Conservation (phyloP, 2,888 invertebrate species). For the Erebia aethiops region DNA sequence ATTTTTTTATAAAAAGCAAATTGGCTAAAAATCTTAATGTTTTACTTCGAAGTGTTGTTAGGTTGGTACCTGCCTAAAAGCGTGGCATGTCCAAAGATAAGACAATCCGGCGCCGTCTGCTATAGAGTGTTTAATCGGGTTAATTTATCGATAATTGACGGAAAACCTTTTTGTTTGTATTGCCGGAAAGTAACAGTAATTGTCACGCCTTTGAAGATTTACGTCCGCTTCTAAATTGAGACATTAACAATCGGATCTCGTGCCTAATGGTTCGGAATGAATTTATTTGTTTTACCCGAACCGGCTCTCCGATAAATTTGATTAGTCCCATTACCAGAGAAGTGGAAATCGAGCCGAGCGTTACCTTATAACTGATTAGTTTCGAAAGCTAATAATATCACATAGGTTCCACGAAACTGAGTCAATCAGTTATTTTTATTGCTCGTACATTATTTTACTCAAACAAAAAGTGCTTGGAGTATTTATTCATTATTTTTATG, state of each 20-base stretch:
- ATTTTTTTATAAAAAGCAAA: constrained; percentile 74
- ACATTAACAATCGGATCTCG: constrained; percentile 82
- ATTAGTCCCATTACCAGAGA: constrained; percentile 51
- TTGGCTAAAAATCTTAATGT: constrained; percentile 73
- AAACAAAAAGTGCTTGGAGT: constrained; percentile 29
- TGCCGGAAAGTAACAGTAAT: constrained; percentile 82
- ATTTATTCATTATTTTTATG: constrained; percentile 35
- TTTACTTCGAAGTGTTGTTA: constrained; percentile 62
- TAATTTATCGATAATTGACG: constrained; percentile 84
- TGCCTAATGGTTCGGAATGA: constrained; percentile 83
- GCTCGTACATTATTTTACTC: constrained; percentile 32
- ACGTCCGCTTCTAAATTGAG: constrained; percentile 83
- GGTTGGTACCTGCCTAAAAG: constrained; percentile 79
- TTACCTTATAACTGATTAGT: constrained; percentile 42
- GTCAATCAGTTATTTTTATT: constrained; percentile 33
- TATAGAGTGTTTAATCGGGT: constrained; percentile 79
- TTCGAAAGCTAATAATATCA: constrained; percentile 32
- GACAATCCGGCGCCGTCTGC: constrained; percentile 78
- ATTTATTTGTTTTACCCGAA: constrained; percentile 78
- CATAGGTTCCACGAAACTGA: constrained; percentile 29
- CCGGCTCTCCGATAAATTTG: constrained; percentile 71
- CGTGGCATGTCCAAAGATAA: constrained; percentile 80
- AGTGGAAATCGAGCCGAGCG: constrained; percentile 57
- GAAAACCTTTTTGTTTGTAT: constrained; percentile 83
- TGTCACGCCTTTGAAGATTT: constrained; percentile 84